These are phyloP conservation scores for Thaumetopoea pityocampa DNA, from an alignment of 1,140 invertebrate genomes.

Conservation along the genomic window DNA sequence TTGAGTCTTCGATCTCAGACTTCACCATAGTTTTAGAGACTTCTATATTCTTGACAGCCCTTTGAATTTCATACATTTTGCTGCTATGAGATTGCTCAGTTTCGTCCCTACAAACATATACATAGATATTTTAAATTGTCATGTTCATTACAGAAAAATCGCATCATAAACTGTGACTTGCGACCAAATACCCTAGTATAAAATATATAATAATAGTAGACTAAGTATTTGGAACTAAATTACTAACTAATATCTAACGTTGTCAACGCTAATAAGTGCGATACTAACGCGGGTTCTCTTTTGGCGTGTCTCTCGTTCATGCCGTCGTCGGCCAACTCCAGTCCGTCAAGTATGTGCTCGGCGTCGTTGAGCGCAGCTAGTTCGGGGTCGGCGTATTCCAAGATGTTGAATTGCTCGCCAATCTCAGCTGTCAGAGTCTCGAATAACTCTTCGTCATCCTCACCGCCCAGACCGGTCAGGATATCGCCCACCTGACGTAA, in stretches of 20 bases:
- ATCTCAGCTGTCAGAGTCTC: slow-evolving; percentile 85
- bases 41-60: slow-evolving; percentile 54
- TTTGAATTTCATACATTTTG: slow-evolving; percentile 56
- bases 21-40: slow-evolving; percentile 42
- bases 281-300: slow-evolving; percentile 40
- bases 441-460: slow-evolving; percentile 91
- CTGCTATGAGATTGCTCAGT: slow-evolving; percentile 42
- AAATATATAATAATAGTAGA: slow-evolving; percentile 1
- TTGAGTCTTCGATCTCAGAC: slow-evolving; percentile 41
- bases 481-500: slow-evolving; percentile 81
- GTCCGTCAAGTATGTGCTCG: slow-evolving; percentile 85
- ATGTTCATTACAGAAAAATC: no score
- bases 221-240: no score
- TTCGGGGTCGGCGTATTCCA: slow-evolving; percentile 96
- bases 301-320: slow-evolving; percentile 34
- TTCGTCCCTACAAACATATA: slow-evolving; percentile 52
- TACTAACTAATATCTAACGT: no score
- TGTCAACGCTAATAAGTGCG: neutral
- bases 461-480: slow-evolving; percentile 87
- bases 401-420: slow-evolving; percentile 96
- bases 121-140: no score
- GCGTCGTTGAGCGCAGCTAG: slow-evolving; percentile 86
- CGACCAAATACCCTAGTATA: no score
- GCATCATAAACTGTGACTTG: no score
- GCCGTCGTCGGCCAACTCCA: slow-evolving; percentile 84